Conservation (phyloP, 2,113 vertebrate genomes). For the Festucalex cinctus region DNA sequence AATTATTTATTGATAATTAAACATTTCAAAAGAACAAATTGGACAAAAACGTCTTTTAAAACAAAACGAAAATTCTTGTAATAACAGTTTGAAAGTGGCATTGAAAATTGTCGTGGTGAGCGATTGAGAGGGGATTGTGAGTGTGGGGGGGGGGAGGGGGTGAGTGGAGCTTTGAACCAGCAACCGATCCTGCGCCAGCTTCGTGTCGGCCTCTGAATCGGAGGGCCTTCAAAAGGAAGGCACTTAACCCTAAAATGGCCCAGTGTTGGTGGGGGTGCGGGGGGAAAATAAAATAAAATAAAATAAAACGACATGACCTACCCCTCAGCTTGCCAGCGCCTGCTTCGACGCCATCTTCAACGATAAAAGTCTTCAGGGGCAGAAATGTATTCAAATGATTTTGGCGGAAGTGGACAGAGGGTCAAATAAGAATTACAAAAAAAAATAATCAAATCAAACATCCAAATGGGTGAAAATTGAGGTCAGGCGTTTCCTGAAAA, state of each 20-base stretch:
- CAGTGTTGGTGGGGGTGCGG: conserved; percentile 34
- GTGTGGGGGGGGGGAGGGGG: not conserved
- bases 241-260: conserved; percentile 63
- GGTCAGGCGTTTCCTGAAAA: conserved; percentile 38
- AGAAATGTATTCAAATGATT: conserved; percentile 59
- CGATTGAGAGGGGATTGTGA: not conserved
- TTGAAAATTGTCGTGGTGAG: conserved; percentile 38
- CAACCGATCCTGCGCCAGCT: conserved; percentile 65
- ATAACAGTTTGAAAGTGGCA: conserved; percentile 65
- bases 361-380: conserved; percentile 28
- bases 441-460: not conserved
- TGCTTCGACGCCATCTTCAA: conserved; percentile 37
- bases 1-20: conserved; percentile 68
- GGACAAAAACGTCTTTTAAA: conserved; percentile 67
- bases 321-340: conserved; percentile 36
- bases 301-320: conserved; percentile 41
- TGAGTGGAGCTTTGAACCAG: conserved; percentile 57
- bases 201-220: conserved; percentile 55
- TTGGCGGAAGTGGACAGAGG: not conserved
- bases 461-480: conserved; percentile 16
- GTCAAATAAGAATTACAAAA: conserved; percentile 3
- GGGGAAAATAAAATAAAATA: too few species aligned
- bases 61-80: conserved; percentile 57
- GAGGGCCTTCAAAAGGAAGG: conserved; percentile 63
- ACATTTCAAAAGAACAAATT: conserved; percentile 65